Base-by-base conservation (phyloP, 2,888 invertebrate species). In the Gymnosoma rotundatum region DNA sequence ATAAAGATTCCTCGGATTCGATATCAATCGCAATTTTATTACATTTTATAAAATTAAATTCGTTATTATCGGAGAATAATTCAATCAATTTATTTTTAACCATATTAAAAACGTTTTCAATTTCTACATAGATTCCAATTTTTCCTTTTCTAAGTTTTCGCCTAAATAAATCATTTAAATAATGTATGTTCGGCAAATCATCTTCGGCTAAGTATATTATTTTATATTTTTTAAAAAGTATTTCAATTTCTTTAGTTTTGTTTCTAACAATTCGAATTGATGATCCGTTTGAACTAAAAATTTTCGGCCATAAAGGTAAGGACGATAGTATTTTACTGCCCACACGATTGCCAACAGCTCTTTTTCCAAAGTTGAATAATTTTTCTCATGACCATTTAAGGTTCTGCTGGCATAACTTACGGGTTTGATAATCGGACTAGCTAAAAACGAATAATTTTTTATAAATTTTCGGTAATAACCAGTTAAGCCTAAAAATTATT, bases 211-310 rank as follows among this genome's bases (percentile, higher is more conserved):
- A 16, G 21, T 82, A 70, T 56, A 76, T 82, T 32, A 69, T 60
- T 54, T 72, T 78, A 70, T 72, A 76, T 82, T 67, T 82, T 9
- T 20, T 63, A 76, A 70, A 70, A 69, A 82, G 42, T 64, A 48
- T 54, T 54, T 61, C 63, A 56, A 20, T 69, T 56, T 61, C 74
- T 16, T 63, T 69, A 32, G 16, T 50, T 70, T 76, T 76, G 16
- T 56, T 63, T 76, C 58, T 76, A n/a, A 66, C 50, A 42, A 75
- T 82, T 64, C 63, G 32, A 14, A 74, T 69, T 14, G 74, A 61
- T 6, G n/a, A 69, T 45, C 74, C 75, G 61, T 84, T 80, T 52
- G 75, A 74, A 52, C 78, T 83, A 12, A 79, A 66, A 64, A 78
- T 83, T 50, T 50, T 50, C 25, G 4, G 1, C 4, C 25, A 25